A percentile compares a stretch with the other conserved stretches of the same genome.
phyloP scores from a whole-genome alignment of 1,140 invertebrate genomes.

The Drosophila parvula region DNA sequence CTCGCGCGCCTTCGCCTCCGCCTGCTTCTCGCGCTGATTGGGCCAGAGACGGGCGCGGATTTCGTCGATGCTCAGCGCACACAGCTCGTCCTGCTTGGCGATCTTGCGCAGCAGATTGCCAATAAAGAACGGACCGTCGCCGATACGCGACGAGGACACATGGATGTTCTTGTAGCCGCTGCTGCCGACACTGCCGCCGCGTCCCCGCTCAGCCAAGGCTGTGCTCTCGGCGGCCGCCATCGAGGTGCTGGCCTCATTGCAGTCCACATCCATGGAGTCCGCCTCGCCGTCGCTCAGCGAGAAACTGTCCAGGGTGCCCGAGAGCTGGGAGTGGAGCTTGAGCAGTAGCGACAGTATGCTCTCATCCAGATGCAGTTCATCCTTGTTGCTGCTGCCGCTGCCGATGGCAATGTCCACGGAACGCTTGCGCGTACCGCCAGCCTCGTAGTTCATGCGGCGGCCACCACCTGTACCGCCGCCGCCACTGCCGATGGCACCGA shows the following conservation, averaged over 20 bases:
- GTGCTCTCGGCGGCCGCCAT: slow-evolving; percentile 46
- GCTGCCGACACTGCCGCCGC: background rate
- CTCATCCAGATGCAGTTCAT: slow-evolving; percentile 90
- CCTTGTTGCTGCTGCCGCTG: slow-evolving; percentile 76
- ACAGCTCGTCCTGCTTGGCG: slow-evolving; percentile 88
- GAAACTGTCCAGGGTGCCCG: slow-evolving; percentile 92
- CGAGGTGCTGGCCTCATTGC: slow-evolving; percentile 77
- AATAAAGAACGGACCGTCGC: slow-evolving; percentile 95
- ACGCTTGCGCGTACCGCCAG: slow-evolving; percentile 68
- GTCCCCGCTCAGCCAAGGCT: slow-evolving; percentile 51
- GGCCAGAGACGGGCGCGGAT: slow-evolving; percentile 91
- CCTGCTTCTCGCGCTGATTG: slow-evolving; percentile 90
- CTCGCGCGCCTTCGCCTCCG: slow-evolving; percentile 89
- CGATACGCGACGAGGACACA: slow-evolving; percentile 87
- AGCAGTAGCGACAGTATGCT: slow-evolving; percentile 96
- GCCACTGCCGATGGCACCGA: slow-evolving; percentile 19
- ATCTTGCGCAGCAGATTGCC: slow-evolving; percentile 90
- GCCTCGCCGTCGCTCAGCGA: slow-evolving; percentile 84
- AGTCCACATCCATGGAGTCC: slow-evolving; percentile 76
- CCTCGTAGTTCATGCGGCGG: slow-evolving; percentile 54
- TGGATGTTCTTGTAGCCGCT: slow-evolving; percentile 65
- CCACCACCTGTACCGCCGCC: slow-evolving; percentile 28
- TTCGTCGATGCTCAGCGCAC: slow-evolving; percentile 88
- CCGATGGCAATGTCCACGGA: slow-evolving; percentile 77
- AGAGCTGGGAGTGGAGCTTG: slow-evolving; percentile 96